Evolutionary conservation across 2,797 vertebrate species (phyloP).

Genomic region (Molothrus aeneus): DNA sequence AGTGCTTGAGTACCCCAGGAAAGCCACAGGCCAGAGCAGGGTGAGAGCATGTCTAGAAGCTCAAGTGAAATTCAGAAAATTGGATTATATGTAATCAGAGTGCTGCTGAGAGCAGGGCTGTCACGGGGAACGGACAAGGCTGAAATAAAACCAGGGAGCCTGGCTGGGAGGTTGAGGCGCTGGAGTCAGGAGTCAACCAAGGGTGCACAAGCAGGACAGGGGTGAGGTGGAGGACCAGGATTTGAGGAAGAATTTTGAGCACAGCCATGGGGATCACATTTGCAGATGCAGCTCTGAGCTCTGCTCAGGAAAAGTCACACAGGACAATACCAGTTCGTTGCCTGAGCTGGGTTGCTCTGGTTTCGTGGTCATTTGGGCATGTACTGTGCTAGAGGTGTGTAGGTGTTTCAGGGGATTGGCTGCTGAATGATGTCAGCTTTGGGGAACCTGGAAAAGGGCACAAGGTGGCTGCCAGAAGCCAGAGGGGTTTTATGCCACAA

Average conservation of each 20-base stretch:
- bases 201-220: background rate
- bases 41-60: background rate
- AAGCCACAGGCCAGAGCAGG: background rate
- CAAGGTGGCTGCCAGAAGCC: background rate
- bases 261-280: fast-evolving
- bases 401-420: background rate
- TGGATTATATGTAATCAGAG: background rate
- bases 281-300: background rate
- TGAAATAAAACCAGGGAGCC: background rate
- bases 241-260: background rate
- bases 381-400: background rate
- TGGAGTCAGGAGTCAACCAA: background rate
- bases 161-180: background rate
- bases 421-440: background rate
- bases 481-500: background rate
- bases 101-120: background rate
- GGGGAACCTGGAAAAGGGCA: background rate
- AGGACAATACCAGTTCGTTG: background rate
- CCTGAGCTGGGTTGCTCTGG: background rate
- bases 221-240: background rate
- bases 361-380: background rate
- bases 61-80: background rate
- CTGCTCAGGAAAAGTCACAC: fast-evolving
- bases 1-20: background rate
- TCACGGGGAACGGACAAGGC: background rate